Conservation (phyloP, 2,888 invertebrate species). For the Mythimna loreyi region DNA sequence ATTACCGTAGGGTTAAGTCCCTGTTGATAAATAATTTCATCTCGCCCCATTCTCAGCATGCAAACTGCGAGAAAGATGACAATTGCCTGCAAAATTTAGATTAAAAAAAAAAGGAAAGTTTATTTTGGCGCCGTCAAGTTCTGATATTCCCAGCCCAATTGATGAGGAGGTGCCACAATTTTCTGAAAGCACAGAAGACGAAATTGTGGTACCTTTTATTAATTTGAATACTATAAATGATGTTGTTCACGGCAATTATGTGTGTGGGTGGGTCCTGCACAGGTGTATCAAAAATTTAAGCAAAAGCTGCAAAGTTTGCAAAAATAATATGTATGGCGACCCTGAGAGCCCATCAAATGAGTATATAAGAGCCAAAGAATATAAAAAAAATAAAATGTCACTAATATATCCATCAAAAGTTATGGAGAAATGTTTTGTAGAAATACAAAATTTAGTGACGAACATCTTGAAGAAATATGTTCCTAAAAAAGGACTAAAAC, state of each 20-base stretch:
- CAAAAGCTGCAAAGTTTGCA: constrained; percentile 8
- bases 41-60: constrained; percentile 28
- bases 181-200: constrained; percentile 2
- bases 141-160: constrained; percentile 15
- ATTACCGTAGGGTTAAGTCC: too few species aligned
- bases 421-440: background rate
- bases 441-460: constrained; percentile 9
- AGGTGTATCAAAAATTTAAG: too few species aligned
- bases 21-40: constrained; percentile 57
- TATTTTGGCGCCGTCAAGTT: constrained; percentile 10
- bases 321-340: constrained; percentile 8
- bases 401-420: constrained; percentile 1
- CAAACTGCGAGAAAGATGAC: constrained; percentile 60
- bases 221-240: constrained; percentile 8
- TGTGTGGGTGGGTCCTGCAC: constrained; percentile 23
- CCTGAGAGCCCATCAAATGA: constrained; percentile 12
- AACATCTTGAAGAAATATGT: constrained; percentile 3
- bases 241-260: constrained; percentile 22
- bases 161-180: constrained; percentile 11
- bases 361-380: constrained; percentile 3
- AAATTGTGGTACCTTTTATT: constrained; percentile 19
- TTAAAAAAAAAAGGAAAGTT: constrained; percentile 2
- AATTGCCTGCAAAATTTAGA: constrained; percentile 11
- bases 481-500: background rate
- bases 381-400: background rate